Evolutionary conservation across 2,113 vertebrate genomes (phyloP), one percentile per base, ranked within the genome.

Genomic region (Saguinus midas): DNA sequence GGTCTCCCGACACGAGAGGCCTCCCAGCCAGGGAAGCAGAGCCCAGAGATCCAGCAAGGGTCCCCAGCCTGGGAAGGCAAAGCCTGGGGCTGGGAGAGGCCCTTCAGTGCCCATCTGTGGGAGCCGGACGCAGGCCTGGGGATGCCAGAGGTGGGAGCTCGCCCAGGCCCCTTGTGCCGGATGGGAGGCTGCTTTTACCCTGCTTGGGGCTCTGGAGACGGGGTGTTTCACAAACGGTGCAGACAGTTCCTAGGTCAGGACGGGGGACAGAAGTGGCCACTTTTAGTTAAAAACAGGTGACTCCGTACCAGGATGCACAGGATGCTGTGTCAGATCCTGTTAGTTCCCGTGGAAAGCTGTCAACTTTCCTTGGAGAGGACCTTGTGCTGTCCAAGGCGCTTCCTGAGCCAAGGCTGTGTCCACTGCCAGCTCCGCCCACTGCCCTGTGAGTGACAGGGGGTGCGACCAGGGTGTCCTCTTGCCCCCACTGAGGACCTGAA

Each of bases 381-480:
- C 58, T 61, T 3, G 58, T 61, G 25, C 5, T 61, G 58, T 61
- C 58, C 25, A 12, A 4, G 25, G 57, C 21, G 57, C 57, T 23
- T 23, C 57, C 20, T 23, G 57, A 58, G 21, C 57, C 23, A 3
- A 23, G 57, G 57, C 57, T 58, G 57, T 58, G 57, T 21, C 57
- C 0, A 2, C 57, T 57, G 57, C 57, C 8, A 9, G 57, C 57
- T 58, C 57, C 20, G 23, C 57, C 58, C 58, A 12, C 58, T 27
- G 58, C 58, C 58, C 58, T 61, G 25, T 5, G 25, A 61, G 58
- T 5, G 4, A 25, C 10, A 61, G 25, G 58, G 25, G 23, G 58
- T 27, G 58, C 0, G 10, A 27, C 23, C 25, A 27, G 58, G 25
- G 25, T 25, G 10, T 61, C 25, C 25, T 12, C 4, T 0, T 11